Evolutionary conservation across 2,888 invertebrate genomes (phyloP), one percentile per base, ranked within the genome.

Genomic region (Serrognathus titanus): DNA sequence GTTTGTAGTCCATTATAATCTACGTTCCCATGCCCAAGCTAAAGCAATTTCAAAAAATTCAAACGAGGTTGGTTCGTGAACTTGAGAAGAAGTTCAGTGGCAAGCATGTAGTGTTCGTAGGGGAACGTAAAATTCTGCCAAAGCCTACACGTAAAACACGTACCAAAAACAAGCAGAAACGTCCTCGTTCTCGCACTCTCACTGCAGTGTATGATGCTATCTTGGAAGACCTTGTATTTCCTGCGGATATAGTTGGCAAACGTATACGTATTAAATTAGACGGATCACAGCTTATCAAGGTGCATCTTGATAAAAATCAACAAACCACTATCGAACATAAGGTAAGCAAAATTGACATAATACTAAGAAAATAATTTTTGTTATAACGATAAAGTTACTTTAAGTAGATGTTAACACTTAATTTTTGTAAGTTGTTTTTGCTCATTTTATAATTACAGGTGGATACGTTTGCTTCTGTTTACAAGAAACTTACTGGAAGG

Each of bases 301-400:
- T 98, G 68, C 97, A 97, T 79, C 85, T 99, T 74, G 97, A 97
- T 80, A 98, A 97, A 82, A 93, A 90, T 79, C 97, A 98, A 79
- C 97, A 97, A 81, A 98, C 97, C 61, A 97, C 96, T 69, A 96
- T 99, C 80, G 99, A 98, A 84, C 98, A 98, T 80, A 99, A 99
- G 88, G 96, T 97, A 79, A 73, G 63, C 63, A 16, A 50, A 37
- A n/a, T n/a, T n/a, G n/a, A n/a, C n/a, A n/a, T n/a, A n/a, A n/a
- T n/a, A n/a, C n/a, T n/a, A n/a, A n/a, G n/a, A n/a, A n/a, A n/a
- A n/a, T n/a, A n/a, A n/a, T n/a, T n/a, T 56, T 48, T 31, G 46
- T 24, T 49, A 49, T 49, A 43, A 51, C 57, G 50, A 16, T 16
- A 3, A 16, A 16, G 2, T 16, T 3, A 16, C 16, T 16, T 16